Percentiles rank a stretch among this genome's conserved stretches.
These are phyloP conservation scores for Anomalospiza imberbis DNA, from an alignment of 2,797 vertebrate species.

Conservation along the genomic window DNA sequence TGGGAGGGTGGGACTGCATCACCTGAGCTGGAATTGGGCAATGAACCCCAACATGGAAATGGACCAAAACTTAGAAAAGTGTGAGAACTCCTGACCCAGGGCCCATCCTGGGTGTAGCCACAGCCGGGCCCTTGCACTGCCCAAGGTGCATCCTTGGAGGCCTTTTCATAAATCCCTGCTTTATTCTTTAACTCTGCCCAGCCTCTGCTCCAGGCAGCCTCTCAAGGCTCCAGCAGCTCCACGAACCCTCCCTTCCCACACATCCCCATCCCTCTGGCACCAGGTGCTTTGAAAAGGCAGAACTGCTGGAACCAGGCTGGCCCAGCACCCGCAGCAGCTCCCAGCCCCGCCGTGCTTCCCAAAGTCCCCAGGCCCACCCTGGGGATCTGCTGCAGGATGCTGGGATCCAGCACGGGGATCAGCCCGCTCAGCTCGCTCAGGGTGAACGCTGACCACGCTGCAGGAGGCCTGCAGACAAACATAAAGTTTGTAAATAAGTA, in stretches of 20 bases:
- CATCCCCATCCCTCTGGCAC: not conserved
- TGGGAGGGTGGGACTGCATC: not conserved
- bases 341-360: not conserved
- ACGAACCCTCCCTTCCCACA: not conserved
- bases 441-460: constrained; percentile 50
- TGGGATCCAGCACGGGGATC: not conserved
- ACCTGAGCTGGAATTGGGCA: not conserved
- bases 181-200: not conserved
- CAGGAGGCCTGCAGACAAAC: constrained; percentile 28
- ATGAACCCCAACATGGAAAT: not conserved
- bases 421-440: constrained; percentile 42
- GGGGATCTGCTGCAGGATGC: constrained; percentile 35
- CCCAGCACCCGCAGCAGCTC: not conserved
- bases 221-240: too few relatives aligned
- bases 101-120: not conserved
- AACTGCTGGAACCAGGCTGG: not conserved
- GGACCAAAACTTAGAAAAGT: not conserved
- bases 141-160: not conserved
- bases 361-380: not conserved
- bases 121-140: not conserved
- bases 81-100: not conserved
- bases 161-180: not conserved
- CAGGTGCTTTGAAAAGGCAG: not conserved
- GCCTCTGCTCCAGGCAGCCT: not conserved
- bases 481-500: too few relatives aligned